A percentile compares a stretch with the other conserved stretches of the same genome.
Conservation (phyloP, 1,140 invertebrate species). For the Cotesia glomerata region DNA sequence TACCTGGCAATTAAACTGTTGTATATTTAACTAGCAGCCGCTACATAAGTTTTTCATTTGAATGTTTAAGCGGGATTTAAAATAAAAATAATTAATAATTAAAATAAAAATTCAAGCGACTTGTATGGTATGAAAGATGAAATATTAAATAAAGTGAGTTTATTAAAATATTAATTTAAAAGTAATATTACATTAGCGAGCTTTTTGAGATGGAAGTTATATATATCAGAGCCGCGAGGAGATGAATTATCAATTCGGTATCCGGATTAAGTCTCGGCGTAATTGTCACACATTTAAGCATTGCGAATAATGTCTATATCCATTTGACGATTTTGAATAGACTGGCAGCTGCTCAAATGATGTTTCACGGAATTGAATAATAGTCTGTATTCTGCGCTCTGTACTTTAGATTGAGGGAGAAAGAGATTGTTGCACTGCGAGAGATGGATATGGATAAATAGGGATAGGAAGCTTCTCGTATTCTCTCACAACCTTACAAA, state of each 20-base stretch:
- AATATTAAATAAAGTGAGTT: too few species aligned
- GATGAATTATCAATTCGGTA: conserved; percentile 5
- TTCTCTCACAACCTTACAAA: conserved; percentile 11
- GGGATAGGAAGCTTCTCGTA: background rate
- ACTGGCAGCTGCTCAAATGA: conserved; percentile 18
- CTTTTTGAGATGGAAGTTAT: too few species aligned
- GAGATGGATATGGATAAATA: too few species aligned
- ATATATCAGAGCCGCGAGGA: background rate
- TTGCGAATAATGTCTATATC: background rate
- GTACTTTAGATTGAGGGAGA: background rate
- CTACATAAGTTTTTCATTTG: too few species aligned
- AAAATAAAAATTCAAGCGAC: background rate
- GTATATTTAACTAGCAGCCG: too few species aligned
- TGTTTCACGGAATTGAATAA: conserved; percentile 11
- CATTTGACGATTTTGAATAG: conserved; percentile 10
- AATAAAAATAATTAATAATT: background rate
- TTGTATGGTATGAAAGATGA: too few species aligned
- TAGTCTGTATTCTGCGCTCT: background rate
- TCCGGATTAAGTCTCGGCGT: background rate
- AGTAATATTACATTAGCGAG: too few species aligned
- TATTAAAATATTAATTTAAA: too few species aligned
- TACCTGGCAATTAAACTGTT: conserved; percentile 1
- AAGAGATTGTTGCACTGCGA: background rate
- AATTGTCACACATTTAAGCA: background rate
- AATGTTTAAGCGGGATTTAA: background rate